Evolutionary conservation across 1,140 invertebrate species (phyloP), one percentile per base, ranked within the genome.

Genomic region (Tigriopus japonicus): DNA sequence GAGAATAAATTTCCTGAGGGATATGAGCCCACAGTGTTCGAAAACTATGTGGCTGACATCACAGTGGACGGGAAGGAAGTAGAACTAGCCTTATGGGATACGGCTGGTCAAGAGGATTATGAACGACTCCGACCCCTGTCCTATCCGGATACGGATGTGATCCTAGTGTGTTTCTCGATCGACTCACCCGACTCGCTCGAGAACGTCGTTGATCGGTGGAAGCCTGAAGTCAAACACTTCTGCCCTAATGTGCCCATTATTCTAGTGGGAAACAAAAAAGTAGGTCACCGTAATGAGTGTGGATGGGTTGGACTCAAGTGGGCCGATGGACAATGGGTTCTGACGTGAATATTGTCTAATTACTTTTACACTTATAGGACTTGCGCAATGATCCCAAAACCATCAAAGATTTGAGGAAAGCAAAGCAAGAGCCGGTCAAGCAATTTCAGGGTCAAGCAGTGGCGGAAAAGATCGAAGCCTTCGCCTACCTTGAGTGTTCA

Each of bases 381-480:
- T 81, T 98, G 66, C 82, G 93, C 68, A 94, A 94, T 75, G 93
- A 98, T 79, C 87, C 90, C 21, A 84, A 84, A 71, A 98, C 94
- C 56, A 93, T 96, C 68, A 87, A 90, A 63, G 83, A 98, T 77
- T 79, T 98, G 63, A 83, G 83, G 64, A 97, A 98, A 76, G 97
- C 97, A 90, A 98, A 97, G 73, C 95, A 98, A 72, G 93, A 98
- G 73, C 95, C 95, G 28, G 94, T 99, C 12, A 94, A 93, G 73
- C 85, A 90, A 51, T 94, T 98, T 69, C 93, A 98, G 75, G 87
- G 93, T 63, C 83, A 89, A 66, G 84, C 90, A 52, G 97, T 98
- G 91, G 92, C 95, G 43, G 94, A 98, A 71, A 98, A 97, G 77
- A 98, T 99, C 64, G 95, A 93, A 74, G 95, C 95, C 63, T 98